Evolutionary conservation across 2,888 invertebrate species (phyloP).

Genomic region (Eurois occulta): DNA sequence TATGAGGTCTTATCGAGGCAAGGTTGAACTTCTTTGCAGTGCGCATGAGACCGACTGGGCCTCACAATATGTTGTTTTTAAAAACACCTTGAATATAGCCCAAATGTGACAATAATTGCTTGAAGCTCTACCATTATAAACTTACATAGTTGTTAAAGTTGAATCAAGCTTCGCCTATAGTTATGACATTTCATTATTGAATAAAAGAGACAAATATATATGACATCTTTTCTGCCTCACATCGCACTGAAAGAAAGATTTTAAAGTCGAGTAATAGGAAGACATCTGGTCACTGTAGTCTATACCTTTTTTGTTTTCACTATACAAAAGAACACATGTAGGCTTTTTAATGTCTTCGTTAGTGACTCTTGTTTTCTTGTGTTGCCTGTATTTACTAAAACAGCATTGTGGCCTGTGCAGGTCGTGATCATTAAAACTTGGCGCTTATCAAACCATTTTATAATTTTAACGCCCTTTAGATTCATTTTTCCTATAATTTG

Average conservation of each 20-base stretch:
- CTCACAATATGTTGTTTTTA: conserved; percentile 5
- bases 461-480: conserved; percentile 1
- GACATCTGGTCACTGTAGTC: conserved; percentile 7
- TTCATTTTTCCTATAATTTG: neutral
- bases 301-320: conserved; percentile 22
- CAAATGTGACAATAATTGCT: conserved; percentile 7
- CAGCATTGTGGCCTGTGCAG: conserved; percentile 4
- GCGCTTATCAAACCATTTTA: conserved; percentile 5
- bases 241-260: neutral
- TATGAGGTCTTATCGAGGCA: conserved; percentile 18
- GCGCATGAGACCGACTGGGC: conserved; percentile 5
- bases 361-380: conserved; percentile 7
- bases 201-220: conserved; percentile 1
- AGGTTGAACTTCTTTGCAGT: conserved; percentile 10
- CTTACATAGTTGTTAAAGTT: conserved; percentile 3
- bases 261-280: neutral
- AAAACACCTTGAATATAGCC: conserved; percentile 9
- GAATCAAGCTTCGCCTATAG: conserved; percentile 11
- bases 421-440: conserved; percentile 6
- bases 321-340: conserved; percentile 4
- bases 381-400: neutral
- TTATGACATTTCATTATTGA: conserved; percentile 14
- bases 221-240: conserved; percentile 11
- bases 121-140: conserved; percentile 11
- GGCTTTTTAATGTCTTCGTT: conserved; percentile 4